Evolutionary conservation across 1,140 invertebrate species (phyloP).

Genomic region (Bactericera cockerelli): DNA sequence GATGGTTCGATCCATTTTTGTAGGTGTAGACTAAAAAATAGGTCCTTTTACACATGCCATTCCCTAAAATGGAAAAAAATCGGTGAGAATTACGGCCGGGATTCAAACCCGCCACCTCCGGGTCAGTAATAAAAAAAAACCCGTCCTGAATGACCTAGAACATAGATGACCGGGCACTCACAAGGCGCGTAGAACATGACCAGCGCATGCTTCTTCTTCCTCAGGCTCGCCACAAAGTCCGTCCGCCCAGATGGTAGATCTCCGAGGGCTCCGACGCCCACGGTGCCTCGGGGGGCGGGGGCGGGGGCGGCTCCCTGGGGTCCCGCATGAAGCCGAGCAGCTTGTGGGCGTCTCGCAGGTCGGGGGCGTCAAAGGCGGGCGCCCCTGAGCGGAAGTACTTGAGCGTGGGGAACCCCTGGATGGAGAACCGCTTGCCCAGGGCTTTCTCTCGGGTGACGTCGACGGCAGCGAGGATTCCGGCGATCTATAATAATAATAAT

Average conservation of each 20-base stretch:
- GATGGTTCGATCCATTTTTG: too few relatives aligned
- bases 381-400: conserved; percentile 64
- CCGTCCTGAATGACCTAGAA: too few relatives aligned
- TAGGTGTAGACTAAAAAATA: too few relatives aligned
- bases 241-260: conserved; percentile 56
- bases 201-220: conserved; percentile 55
- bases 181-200: conserved; percentile 88
- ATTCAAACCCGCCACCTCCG: too few relatives aligned
- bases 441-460: conserved; percentile 62
- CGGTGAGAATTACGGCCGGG: too few relatives aligned
- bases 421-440: conserved; percentile 46
- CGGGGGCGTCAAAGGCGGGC: conserved; percentile 54
- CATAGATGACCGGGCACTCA: too few relatives aligned
- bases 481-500: conserved; percentile 40
- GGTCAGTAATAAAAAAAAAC: too few relatives aligned
- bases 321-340: conserved; percentile 71
- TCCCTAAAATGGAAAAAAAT: too few relatives aligned
- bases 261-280: conserved; percentile 57
- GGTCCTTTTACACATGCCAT: too few relatives aligned
- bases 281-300: conserved; percentile 55
- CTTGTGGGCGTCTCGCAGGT: conserved; percentile 53
- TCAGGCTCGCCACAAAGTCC: conserved; percentile 46
- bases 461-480: conserved; percentile 57
- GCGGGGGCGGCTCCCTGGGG: conserved; percentile 63
- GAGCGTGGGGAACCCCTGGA: conserved; percentile 70